Conservation (phyloP, 2,888 invertebrate species). For the Xylota sylvarum region DNA sequence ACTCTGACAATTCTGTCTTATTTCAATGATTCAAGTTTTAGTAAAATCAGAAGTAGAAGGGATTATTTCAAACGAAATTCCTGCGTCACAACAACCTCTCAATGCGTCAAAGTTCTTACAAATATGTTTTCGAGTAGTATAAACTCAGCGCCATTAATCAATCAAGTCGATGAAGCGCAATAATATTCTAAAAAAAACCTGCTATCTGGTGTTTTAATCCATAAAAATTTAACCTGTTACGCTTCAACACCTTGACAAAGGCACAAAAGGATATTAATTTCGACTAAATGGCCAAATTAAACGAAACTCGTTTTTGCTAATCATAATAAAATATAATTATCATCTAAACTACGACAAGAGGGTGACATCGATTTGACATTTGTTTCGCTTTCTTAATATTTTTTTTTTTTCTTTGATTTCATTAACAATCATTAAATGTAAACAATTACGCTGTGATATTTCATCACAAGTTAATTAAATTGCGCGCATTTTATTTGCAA, state of each 20-base stretch:
- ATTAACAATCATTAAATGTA: slow-evolving; percentile 1
- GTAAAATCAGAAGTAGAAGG: no score
- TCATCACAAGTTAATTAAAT: background rate
- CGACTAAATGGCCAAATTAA: background rate
- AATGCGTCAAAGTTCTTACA: no score
- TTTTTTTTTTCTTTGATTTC: background rate
- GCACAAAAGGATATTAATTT: slow-evolving; percentile 29
- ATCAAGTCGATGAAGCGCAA: background rate
- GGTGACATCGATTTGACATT: background rate
- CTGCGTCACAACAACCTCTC: no score
- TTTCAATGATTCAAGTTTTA: no score
- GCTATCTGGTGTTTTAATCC: background rate
- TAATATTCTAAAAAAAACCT: background rate
- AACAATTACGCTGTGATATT: slow-evolving; percentile 11
- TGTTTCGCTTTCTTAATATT: slow-evolving; percentile 9
- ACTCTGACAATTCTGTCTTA: no score
- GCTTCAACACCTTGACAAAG: slow-evolving; percentile 3
- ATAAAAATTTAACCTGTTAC: slow-evolving; percentile 20
- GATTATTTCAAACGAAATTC: no score
- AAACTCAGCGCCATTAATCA: background rate
- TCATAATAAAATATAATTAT: slow-evolving; percentile 5
- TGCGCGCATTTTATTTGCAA: background rate
- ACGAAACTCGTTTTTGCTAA: slow-evolving; percentile 1
- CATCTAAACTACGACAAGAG: slow-evolving; percentile 6
- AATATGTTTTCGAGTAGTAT: background rate